A percentile compares a stretch with the other conserved stretches of the same genome.
These are phyloP conservation scores for Amblyjoppa proteus DNA, from an alignment of 2,888 invertebrate genomes.

Conservation along the genomic window DNA sequence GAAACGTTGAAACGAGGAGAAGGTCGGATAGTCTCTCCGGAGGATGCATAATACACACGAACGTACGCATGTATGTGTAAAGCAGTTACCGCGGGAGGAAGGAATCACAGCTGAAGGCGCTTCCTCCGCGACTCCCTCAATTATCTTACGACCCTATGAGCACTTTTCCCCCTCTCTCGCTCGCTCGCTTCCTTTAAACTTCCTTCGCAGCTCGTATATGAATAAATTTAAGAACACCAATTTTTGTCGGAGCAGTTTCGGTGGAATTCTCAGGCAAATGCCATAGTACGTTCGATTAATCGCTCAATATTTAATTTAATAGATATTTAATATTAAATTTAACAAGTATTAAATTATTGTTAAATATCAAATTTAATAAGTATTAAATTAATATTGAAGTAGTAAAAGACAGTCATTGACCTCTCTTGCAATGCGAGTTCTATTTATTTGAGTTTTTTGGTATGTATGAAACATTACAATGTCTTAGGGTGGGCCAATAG, in stretches of 20 bases:
- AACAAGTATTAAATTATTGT: no score
- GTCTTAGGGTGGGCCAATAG: no score
- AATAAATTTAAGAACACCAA: not conserved
- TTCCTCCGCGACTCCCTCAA: constrained; percentile 70
- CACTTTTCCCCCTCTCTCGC: constrained; percentile 24
- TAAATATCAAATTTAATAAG: no score
- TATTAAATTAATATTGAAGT: no score
- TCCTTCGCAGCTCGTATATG: constrained; percentile 3
- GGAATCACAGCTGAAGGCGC: constrained; percentile 77
- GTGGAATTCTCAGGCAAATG: not conserved
- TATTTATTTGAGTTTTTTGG: no score
- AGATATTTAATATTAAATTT: no score
- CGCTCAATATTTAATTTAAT: no score
- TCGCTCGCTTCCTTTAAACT: constrained; percentile 46
- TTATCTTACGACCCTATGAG: constrained; percentile 51
- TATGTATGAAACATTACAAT: no score
- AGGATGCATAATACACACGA: constrained; percentile 16
- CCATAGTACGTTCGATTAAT: not conserved
- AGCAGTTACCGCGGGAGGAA: constrained; percentile 70
- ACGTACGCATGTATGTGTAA: not conserved
- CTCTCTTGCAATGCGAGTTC: no score
- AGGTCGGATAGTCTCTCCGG: constrained; percentile 55
- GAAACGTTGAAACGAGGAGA: constrained; percentile 74
- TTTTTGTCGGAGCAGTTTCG: not conserved
- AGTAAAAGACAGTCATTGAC: no score